Percentiles rank a stretch among this genome's conserved stretches.
Evolutionary conservation across 2,797 vertebrate species (phyloP).

Genomic region (Vireo griseus): DNA sequence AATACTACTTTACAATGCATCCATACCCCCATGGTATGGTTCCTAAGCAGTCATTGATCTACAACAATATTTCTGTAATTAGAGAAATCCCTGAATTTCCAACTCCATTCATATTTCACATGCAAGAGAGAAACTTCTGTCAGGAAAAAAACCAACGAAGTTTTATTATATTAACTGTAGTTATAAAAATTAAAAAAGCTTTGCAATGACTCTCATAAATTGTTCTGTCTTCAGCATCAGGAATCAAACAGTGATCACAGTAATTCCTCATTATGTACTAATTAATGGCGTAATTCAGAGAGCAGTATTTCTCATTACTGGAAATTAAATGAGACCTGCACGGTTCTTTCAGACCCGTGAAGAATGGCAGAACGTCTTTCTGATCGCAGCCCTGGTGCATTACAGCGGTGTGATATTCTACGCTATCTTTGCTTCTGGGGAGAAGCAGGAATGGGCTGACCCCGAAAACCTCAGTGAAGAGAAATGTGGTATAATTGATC

Average conservation of each 20-base stretch:
- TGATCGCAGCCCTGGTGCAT: constrained; percentile 95
- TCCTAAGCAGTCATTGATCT: not conserved
- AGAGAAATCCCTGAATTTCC: not conserved
- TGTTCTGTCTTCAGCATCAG: not conserved
- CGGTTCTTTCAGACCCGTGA: constrained; percentile 85
- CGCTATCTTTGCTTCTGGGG: constrained; percentile 95
- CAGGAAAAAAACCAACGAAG: not conserved
- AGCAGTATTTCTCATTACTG: not conserved
- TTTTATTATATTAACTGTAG: not conserved
- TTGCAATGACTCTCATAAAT: not conserved
- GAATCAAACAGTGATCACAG: not conserved
- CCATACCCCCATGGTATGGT: not conserved
- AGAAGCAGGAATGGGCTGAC: constrained; percentile 96
- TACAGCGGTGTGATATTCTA: constrained; percentile 97
- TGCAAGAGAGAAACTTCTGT: not conserved
- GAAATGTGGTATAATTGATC: constrained; percentile 90
- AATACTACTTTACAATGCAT: not conserved
- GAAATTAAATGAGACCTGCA: not conserved
- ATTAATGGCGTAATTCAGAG: not conserved
- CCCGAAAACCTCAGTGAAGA: constrained; percentile 90
- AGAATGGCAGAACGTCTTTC: constrained; percentile 97
- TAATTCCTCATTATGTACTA: not conserved
- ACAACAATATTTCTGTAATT: not conserved
- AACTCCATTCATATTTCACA: not conserved
- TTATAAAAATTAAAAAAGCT: not conserved